Conservation (phyloP, 2,797 vertebrate genomes). For the Euphonia xanthogaster region DNA sequence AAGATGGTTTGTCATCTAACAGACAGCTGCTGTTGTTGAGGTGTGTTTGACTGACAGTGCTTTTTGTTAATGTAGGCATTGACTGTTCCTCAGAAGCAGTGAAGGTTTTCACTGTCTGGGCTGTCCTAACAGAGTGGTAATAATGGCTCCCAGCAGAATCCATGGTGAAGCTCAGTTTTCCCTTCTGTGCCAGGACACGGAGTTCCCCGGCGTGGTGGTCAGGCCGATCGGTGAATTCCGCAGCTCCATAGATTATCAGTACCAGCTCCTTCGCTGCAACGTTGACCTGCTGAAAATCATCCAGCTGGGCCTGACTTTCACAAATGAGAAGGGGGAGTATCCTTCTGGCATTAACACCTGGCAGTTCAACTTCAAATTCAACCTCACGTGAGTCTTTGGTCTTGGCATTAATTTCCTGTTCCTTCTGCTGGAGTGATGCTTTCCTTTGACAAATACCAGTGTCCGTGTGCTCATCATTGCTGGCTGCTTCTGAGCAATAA, state of each 20-base stretch:
- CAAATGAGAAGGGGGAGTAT: conserved; percentile 95
- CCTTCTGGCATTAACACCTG: conserved; percentile 93
- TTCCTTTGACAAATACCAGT: neutral
- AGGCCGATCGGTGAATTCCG: conserved; percentile 96
- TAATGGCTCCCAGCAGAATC: neutral
- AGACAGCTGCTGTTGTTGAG: neutral
- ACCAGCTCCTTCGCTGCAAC: conserved; percentile 95
- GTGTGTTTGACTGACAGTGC: neutral
- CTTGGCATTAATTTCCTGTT: neutral
- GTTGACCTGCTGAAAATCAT: conserved; percentile 98
- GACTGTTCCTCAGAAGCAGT: neutral
- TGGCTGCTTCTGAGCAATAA: neutral
- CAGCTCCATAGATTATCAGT: conserved; percentile 97
- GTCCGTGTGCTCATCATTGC: accelerated
- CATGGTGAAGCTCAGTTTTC: neutral
- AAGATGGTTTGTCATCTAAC: neutral
- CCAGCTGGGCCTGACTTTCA: conserved; percentile 96
- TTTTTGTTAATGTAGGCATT: neutral
- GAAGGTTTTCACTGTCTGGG: neutral
- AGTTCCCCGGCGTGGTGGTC: conserved; percentile 96
- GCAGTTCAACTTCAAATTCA: conserved; percentile 99
- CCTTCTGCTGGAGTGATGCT: neutral
- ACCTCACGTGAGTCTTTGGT: conserved; percentile 87
- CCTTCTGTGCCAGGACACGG: conserved; percentile 88
- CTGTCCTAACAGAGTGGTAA: neutral